Evolutionary conservation across 2,888 invertebrate genomes (phyloP).

Genomic region (Disparrhopalites patrizii): DNA sequence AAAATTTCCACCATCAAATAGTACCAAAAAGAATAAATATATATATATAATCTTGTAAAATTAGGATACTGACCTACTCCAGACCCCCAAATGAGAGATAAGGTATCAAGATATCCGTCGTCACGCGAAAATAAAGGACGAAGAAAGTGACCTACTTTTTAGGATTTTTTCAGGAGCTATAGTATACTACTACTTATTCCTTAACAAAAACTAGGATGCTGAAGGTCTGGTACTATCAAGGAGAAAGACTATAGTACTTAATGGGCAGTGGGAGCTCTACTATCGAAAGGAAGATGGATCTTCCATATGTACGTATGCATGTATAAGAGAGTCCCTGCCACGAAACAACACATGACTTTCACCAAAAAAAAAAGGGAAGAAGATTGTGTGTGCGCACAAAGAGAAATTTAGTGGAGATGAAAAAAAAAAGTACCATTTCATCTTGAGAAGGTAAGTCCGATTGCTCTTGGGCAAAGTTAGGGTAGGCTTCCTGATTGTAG

Average conservation of each 20-base stretch:
- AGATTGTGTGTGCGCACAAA: no score
- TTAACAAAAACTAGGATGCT: neutral
- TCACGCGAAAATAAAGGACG: neutral
- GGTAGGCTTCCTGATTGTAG: slow-evolving; percentile 72
- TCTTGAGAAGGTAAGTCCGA: slow-evolving; percentile 70
- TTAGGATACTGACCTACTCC: no score
- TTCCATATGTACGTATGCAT: neutral
- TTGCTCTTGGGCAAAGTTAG: slow-evolving; percentile 67
- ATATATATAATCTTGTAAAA: neutral
- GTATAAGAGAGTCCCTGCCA: no score
- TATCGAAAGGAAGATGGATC: no score
- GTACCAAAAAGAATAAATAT: neutral
- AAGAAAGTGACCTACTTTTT: slow-evolving; percentile 5
- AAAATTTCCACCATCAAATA: no score
- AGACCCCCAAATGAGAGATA: no score
- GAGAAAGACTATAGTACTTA: no score
- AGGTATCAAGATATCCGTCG: neutral
- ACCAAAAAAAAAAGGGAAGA: neutral
- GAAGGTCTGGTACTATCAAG: neutral
- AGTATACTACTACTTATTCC: no score
- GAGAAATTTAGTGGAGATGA: no score
- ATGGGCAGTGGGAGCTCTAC: no score
- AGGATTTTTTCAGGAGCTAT: neutral
- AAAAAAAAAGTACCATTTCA: slow-evolving; percentile 64
- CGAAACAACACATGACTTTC: neutral